Percentiles rank a stretch among this genome's conserved stretches.
phyloP scores from a whole-genome alignment of 1,140 invertebrate species.

The Bombus sibiricus region DNA sequence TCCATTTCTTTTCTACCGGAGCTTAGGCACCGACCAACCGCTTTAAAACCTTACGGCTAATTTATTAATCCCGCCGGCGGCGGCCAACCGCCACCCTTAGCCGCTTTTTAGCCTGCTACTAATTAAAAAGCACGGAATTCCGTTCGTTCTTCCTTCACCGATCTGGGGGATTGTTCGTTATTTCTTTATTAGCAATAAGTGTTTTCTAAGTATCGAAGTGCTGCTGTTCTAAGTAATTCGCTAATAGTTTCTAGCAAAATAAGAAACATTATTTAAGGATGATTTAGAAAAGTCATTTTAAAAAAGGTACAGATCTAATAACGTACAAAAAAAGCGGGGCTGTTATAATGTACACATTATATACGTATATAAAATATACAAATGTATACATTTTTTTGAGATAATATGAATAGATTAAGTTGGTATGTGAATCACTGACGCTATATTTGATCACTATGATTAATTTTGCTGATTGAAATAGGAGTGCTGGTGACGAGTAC shows the following conservation, averaged over 20 bases:
- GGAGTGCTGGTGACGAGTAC: neutral
- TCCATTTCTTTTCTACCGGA: constrained; percentile 10
- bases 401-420: neutral
- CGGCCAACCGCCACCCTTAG: constrained; percentile 57
- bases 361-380: too few relatives aligned
- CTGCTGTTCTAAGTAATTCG: neutral
- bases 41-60: constrained; percentile 77
- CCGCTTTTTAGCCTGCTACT: constrained; percentile 58
- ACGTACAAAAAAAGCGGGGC: neutral
- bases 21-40: constrained; percentile 66
- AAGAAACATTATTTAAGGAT: neutral
- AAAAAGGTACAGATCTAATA: neutral
- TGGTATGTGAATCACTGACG: neutral
- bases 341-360: neutral
- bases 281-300: neutral
- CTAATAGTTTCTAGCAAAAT: neutral
- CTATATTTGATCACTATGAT: neutral
- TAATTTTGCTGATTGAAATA: neutral
- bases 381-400: neutral
- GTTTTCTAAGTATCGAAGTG: neutral
- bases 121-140: constrained; percentile 65
- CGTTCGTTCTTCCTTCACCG: neutral
- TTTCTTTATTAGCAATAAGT: neutral
- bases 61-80: constrained; percentile 77
- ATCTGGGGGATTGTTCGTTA: neutral